Percentiles rank a stretch among this genome's conserved stretches.
Conservation (phyloP, 1,140 invertebrate species). For the Elymnias hypermnestra region DNA sequence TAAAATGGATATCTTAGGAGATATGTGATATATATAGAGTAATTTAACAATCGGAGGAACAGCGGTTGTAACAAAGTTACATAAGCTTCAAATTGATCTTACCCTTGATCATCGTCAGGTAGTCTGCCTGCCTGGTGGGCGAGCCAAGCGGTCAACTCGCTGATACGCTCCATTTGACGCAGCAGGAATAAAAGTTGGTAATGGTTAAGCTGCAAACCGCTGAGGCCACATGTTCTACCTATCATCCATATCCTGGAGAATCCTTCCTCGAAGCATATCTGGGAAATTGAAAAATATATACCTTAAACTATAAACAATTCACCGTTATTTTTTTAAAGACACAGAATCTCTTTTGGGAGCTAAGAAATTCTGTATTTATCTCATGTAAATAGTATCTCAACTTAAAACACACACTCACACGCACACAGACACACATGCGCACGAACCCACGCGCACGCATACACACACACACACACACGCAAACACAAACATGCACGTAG, state of each 20-base stretch:
- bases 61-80: no score
- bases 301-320: constrained; percentile 33
- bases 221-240: constrained; percentile 85
- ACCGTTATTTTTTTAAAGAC: neutral
- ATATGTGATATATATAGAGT: no score
- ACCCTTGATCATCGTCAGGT: constrained; percentile 49
- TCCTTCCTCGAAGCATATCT: constrained; percentile 54
- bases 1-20: no score
- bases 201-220: constrained; percentile 93
- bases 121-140: constrained; percentile 84
- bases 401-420: no score
- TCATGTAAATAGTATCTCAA: no score
- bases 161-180: constrained; percentile 87
- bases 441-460: no score
- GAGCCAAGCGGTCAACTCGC: constrained; percentile 87
- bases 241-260: constrained; percentile 74
- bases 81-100: neutral
- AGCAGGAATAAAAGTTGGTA: constrained; percentile 94
- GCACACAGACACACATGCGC: no score
- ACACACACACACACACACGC: no score
- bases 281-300: no score
- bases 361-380: no score
- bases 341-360: neutral
- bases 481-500: no score
- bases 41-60: no score